These are phyloP conservation scores for Hypselothyrea guttata DNA, from an alignment of 2,888 invertebrate genomes.

Conservation along the genomic window DNA sequence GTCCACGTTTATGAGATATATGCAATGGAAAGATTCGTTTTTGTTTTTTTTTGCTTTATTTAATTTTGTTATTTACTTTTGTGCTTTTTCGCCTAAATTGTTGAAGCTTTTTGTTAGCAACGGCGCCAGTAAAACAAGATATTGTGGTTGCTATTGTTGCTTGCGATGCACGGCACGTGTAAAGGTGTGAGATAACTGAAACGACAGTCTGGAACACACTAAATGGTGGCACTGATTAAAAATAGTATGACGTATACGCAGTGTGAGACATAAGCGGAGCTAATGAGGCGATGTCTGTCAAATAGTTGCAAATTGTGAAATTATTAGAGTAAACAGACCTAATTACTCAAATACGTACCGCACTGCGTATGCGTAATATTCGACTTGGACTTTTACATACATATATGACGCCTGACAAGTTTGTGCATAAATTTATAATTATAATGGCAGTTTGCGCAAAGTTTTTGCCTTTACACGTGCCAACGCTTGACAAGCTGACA, in stretches of 20 bases:
- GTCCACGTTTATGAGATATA: slow-evolving; percentile 17
- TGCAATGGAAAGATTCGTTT: slow-evolving; percentile 53
- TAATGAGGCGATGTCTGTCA: slow-evolving; percentile 1
- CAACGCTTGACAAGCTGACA: no score
- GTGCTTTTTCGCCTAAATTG: slow-evolving; percentile 10
- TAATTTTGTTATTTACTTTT: slow-evolving; percentile 8
- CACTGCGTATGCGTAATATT: slow-evolving; percentile 14
- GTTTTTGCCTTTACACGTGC: not conserved
- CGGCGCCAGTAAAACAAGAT: slow-evolving; percentile 14
- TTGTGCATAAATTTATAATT: slow-evolving; percentile 4
- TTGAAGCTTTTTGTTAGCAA: slow-evolving; percentile 16
- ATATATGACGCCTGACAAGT: no score
- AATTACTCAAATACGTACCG: no score
- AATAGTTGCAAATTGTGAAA: slow-evolving; percentile 7
- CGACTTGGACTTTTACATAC: no score
- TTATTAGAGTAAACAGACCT: no score
- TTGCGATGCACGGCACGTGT: slow-evolving; percentile 46
- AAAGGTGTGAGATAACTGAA: slow-evolving; percentile 32
- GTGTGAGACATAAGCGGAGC: not conserved
- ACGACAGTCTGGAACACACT: not conserved
- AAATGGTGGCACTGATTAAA: slow-evolving; percentile 11
- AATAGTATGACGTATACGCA: slow-evolving; percentile 20
- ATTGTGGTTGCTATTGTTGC: slow-evolving; percentile 10
- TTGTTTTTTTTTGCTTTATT: slow-evolving; percentile 4
- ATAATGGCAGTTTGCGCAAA: not conserved